A percentile compares a stretch with the other conserved stretches of the same genome.
phyloP scores from a whole-genome alignment of 2,888 invertebrate species.

The Noctua comes region DNA sequence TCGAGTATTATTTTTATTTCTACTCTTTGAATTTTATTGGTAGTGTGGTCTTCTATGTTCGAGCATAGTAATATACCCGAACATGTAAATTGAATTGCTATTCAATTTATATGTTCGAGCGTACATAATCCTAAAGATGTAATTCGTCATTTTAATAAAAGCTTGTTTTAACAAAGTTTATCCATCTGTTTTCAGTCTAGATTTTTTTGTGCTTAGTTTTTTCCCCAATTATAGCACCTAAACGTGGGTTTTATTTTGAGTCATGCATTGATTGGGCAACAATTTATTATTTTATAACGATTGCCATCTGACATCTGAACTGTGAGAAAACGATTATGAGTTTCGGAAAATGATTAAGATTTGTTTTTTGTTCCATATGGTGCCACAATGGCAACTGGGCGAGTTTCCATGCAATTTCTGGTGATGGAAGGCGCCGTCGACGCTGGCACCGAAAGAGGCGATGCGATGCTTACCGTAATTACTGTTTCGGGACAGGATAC shows the following conservation, averaged over 20 bases:
- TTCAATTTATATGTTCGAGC: no score
- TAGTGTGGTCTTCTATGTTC: not conserved
- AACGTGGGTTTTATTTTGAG: conserved; percentile 20
- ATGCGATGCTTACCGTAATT: not conserved
- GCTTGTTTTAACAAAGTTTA: not conserved
- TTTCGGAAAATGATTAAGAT: not conserved
- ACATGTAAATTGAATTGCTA: not conserved
- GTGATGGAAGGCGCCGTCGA: not conserved
- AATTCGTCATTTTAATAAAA: not conserved
- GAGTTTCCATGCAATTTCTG: not conserved
- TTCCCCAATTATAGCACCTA: not conserved
- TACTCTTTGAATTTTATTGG: not conserved
- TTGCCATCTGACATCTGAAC: conserved; percentile 11
- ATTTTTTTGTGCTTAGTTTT: conserved; percentile 13
- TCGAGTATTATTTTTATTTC: not conserved
- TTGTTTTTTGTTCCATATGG: not conserved
- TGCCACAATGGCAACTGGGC: not conserved
- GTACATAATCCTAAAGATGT: not conserved
- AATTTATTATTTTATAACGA: conserved; percentile 46
- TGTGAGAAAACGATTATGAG: conserved; percentile 19
- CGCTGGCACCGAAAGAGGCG: not conserved
- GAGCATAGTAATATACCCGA: no score
- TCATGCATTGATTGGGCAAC: conserved; percentile 34
- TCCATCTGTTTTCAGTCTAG: conserved; percentile 6
- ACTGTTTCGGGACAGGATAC: not conserved